Base-by-base conservation (phyloP, 2,797 vertebrate species). In the Arnoldichthys spilopterus region DNA sequence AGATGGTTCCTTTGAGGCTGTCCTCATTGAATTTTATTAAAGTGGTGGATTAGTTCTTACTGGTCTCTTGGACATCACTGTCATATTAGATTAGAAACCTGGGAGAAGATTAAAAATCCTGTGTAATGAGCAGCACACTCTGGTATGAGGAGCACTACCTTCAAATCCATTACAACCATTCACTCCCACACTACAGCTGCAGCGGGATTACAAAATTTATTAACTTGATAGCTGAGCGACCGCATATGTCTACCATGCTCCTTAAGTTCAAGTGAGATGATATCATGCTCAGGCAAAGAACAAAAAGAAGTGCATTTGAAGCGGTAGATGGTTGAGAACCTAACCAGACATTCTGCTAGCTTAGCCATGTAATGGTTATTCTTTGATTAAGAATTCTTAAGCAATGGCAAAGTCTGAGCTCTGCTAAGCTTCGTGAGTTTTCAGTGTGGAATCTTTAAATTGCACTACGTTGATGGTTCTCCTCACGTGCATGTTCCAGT, bases 201-300 rank as follows among this genome's bases (percentile, higher is more conserved):
- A 69, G 43, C n/a, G 22, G 37, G 53, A 67, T 34, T 15, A 49
- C 34, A 61, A 45, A 74, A 69, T 62, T 47, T 62, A 74, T 74
- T 69, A 54, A 62, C 53, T 49, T 30, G 53, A 37, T 67, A 74
- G 58, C 63, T 53, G 30, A 69, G 56, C 22, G 28, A 74, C 43
- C 30, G 8, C 22, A 68, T 49, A 30, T 20, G 70, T 73, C 47
- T 58, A 74, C 28, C 30, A 74, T 51, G 43, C 72, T 53, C 34
- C 59, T 79, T 69, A 51, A 61, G 45, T 74, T 61, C n/a, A 45
- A 72, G 40, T 69, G 30, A 51, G 54, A 74, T 62, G 72, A 74
- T 24, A 26, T 80, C 78, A 80, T 62, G 53, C n/a, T 22, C 22
- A 51, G 45, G 28, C 28, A 13, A 64, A 4, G n/a, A 9, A 47